phyloP scores from a whole-genome alignment of 1,140 invertebrate genomes.

The Pseudomyrmex gracilis region DNA sequence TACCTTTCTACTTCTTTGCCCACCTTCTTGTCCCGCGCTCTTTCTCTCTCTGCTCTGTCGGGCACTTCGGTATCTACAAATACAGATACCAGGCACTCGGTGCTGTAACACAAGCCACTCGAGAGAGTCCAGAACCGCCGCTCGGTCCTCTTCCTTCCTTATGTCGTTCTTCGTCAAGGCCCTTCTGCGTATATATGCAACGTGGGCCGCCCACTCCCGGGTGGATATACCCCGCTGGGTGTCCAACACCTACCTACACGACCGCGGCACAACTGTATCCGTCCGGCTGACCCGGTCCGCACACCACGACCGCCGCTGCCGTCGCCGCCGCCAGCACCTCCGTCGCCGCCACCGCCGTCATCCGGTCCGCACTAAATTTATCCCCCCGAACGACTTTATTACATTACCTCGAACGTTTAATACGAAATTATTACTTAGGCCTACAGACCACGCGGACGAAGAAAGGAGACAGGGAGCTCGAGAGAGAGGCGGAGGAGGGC shows the following conservation, averaged over 20 bases:
- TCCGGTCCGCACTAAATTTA: constrained; percentile 81
- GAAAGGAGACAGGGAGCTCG: not conserved
- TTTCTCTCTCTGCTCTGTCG: constrained; percentile 47
- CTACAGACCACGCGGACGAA: not conserved
- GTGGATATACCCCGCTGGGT: constrained; percentile 81
- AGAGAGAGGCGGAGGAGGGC: constrained; percentile 15
- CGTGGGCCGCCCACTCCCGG: constrained; percentile 81
- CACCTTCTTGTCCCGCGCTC: constrained; percentile 64
- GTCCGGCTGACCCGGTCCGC: constrained; percentile 71
- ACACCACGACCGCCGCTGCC: constrained; percentile 62
- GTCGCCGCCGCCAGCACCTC: constrained; percentile 58
- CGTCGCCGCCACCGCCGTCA: constrained; percentile 56
- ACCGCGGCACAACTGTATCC: constrained; percentile 80
- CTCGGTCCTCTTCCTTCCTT: constrained; percentile 42
- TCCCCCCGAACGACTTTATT: constrained; percentile 83
- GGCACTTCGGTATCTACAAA: constrained; percentile 79
- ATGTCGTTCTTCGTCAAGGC: constrained; percentile 75
- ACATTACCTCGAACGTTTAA: constrained; percentile 83
- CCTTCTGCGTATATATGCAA: constrained; percentile 73
- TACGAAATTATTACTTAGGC: constrained; percentile 82
- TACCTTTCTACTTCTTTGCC: constrained; percentile 38
- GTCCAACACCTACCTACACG: constrained; percentile 85
- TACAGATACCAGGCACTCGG: constrained; percentile 79
- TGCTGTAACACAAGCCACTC: constrained; percentile 76
- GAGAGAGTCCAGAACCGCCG: not conserved